These are phyloP conservation scores for Aethina tumida DNA, from an alignment of 1,140 invertebrate genomes.

Conservation along the genomic window DNA sequence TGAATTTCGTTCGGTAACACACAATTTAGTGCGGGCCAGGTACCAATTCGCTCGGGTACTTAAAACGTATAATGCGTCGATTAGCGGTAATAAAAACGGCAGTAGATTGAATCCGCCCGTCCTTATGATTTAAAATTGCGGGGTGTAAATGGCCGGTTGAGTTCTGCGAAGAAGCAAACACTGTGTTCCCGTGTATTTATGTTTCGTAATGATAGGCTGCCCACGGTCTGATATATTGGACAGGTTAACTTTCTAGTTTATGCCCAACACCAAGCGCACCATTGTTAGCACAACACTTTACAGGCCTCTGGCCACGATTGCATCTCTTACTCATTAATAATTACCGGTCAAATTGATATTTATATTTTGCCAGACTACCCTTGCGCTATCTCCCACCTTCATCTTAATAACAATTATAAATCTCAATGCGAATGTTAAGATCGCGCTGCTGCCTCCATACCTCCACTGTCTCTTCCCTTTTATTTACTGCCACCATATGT, in stretches of 20 bases:
- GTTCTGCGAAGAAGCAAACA: constrained; percentile 23
- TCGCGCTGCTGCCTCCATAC: too few species aligned
- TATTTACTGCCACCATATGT: too few species aligned
- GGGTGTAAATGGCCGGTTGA: constrained; percentile 10
- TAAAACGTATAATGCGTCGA: constrained; percentile 8
- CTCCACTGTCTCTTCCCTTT: too few species aligned
- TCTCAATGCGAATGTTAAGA: too few species aligned
- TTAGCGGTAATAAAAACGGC: constrained; percentile 17
- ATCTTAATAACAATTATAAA: constrained; percentile 26
- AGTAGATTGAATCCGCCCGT: constrained; percentile 16
- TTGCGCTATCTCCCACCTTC: constrained; percentile 16
- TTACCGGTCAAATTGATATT: constrained; percentile 29
- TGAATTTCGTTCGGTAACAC: too few species aligned
- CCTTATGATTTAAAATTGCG: constrained; percentile 15
- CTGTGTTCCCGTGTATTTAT: constrained; percentile 26
- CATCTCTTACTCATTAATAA: constrained; percentile 27
- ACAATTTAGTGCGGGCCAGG: too few species aligned
- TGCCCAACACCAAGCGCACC: constrained; percentile 16
- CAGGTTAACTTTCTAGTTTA: constrained; percentile 24
- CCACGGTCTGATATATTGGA: constrained; percentile 28
- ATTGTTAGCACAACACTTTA: constrained; percentile 28
- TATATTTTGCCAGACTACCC: constrained; percentile 24
- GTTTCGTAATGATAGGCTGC: constrained; percentile 29
- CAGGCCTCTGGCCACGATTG: constrained; percentile 23
- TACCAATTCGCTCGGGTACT: too few species aligned